Percentiles rank a stretch among this genome's conserved stretches.
phyloP scores from a whole-genome alignment of 2,888 invertebrate genomes.

The Therioaphis trifolii region DNA sequence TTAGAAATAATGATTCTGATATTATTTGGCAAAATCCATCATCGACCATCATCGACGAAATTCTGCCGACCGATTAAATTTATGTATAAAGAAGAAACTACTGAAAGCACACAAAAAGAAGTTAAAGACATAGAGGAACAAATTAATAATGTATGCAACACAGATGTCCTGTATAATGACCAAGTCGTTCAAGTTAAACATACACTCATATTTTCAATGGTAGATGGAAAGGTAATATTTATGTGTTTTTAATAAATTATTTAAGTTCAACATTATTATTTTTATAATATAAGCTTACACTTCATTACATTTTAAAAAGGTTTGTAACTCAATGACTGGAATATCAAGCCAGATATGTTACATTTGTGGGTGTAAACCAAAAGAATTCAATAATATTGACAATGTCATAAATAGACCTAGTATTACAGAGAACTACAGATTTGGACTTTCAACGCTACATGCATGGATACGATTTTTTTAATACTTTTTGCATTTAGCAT shows the following conservation, averaged over 20 bases:
- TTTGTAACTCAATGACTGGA: neutral
- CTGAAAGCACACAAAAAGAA: neutral
- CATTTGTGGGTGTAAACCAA: slow-evolving; percentile 3
- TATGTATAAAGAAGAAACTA: slow-evolving; percentile 17
- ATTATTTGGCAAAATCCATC: neutral
- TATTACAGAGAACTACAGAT: neutral
- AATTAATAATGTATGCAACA: neutral
- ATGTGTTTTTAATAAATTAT: neutral
- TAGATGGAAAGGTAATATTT: slow-evolving; percentile 16
- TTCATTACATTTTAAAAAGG: neutral
- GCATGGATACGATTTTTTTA: slow-evolving; percentile 8
- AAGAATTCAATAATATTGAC: slow-evolving; percentile 12
- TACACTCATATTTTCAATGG: slow-evolving; percentile 18
- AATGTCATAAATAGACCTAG: neutral
- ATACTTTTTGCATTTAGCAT: neutral
- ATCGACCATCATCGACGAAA: neutral
- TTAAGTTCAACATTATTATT: neutral
- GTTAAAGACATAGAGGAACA: neutral
- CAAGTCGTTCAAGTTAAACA: neutral
- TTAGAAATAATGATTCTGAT: neutral
- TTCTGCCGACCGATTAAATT: too few species aligned
- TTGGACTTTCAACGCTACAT: neutral
- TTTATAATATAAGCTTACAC: too few species aligned
- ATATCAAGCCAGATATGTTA: slow-evolving; percentile 9
- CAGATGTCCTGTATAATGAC: neutral